Conservation (phyloP, 2,888 invertebrate species). For the Chrysolina americana region DNA sequence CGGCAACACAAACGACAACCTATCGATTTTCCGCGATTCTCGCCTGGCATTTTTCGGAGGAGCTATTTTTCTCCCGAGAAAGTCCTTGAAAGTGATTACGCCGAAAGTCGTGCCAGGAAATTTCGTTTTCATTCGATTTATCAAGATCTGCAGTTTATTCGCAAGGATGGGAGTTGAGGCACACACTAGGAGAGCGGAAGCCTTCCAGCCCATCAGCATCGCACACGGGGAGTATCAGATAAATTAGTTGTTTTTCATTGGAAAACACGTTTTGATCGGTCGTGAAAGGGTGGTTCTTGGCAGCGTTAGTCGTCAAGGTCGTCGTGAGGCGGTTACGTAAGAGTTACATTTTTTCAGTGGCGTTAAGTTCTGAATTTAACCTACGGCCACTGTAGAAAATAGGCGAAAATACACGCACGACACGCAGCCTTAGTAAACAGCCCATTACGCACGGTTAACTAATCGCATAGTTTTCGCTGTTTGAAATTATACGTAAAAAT, state of each 20-base stretch:
- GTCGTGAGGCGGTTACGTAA: no score
- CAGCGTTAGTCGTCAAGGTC: no score
- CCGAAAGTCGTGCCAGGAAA: constrained; percentile 25
- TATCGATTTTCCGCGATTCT: constrained; percentile 6
- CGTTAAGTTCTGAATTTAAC: no score
- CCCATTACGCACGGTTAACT: no score
- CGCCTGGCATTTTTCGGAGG: neutral
- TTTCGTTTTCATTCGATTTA: constrained; percentile 32
- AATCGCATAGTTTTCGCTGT: no score
- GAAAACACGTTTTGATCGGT: neutral
- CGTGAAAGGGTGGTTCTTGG: no score
- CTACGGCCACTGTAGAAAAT: no score
- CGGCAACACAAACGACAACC: constrained; percentile 9
- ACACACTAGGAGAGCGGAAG: neutral
- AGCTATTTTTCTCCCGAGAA: constrained; percentile 15
- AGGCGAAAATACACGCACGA: no score
- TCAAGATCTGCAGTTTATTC: constrained; percentile 18
- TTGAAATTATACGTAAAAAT: no score
- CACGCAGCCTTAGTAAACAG: no score
- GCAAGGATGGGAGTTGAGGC: constrained; percentile 9
- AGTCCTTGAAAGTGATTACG: constrained; percentile 26
- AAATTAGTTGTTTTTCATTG: neutral
- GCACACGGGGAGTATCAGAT: neutral
- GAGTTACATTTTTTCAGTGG: no score
- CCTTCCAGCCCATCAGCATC: neutral